These are phyloP conservation scores for Netta rufina DNA, from an alignment of 2,797 vertebrate species.

Conservation along the genomic window DNA sequence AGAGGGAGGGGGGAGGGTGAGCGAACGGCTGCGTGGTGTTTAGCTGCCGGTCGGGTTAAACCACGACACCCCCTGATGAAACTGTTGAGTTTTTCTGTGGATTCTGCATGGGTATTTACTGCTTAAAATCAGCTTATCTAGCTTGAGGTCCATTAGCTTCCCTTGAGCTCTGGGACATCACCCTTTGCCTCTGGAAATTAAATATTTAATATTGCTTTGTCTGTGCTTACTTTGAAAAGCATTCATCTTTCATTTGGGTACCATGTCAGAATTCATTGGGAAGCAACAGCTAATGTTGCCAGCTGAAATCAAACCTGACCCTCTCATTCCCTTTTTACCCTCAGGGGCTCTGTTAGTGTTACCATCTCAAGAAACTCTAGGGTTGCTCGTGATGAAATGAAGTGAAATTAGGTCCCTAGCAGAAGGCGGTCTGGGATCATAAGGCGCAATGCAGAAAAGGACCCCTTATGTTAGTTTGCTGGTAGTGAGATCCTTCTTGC, in stretches of 20 bases:
- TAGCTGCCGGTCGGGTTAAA: no score
- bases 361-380: constrained; percentile 74
- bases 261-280: constrained; percentile 63
- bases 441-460: constrained; percentile 77
- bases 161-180: constrained; percentile 47
- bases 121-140: background rate
- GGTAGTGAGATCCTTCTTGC: constrained; percentile 17
- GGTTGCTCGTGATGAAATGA: constrained; percentile 80
- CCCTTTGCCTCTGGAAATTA: constrained; percentile 70
- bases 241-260: constrained; percentile 63
- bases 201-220: constrained; percentile 78
- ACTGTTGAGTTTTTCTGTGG: background rate
- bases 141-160: constrained; percentile 53
- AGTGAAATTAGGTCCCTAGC: constrained; percentile 80
- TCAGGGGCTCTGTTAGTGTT: constrained; percentile 75
- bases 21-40: no score
- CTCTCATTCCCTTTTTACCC: constrained; percentile 25
- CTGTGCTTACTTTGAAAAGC: constrained; percentile 60
- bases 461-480: constrained; percentile 47
- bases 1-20: no score
- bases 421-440: constrained; percentile 77
- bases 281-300: constrained; percentile 70
- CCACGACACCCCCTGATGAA: background rate
- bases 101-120: background rate
- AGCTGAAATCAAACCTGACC: constrained; percentile 66